Base-by-base conservation (phyloP, 1,140 invertebrate species). In the Charaxes varanes region DNA sequence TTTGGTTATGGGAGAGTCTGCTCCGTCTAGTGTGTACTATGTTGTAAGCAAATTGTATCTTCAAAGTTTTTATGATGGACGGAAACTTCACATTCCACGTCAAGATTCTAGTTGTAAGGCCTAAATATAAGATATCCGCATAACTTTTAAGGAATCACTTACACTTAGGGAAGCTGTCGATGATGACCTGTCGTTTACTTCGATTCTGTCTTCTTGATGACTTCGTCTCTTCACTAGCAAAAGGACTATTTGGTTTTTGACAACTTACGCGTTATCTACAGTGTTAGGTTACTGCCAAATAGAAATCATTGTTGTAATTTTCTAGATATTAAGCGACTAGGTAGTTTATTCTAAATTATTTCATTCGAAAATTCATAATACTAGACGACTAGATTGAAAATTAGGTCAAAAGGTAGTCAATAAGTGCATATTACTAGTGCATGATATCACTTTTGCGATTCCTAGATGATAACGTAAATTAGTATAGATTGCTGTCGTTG, bases 271-370 rank as follows among this genome's bases (percentile, higher is more conserved):
- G 28, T n/a, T 35, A 30, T 27, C 16, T 22, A 22, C 12, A 16
- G 27, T 50, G 47, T 74, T 76, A 79, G 67, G 54, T 74, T 60
- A 82, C 74, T 82, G 78, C 71, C 78, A 82, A 79, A 79, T 79
- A 78, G 61, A 53, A 66, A 56, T 70, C 62, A 57, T 50, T 81
- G 64, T 79, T 71, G 62, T 76, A 69, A 69, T 63, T 44, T 62
- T 69, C 60, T 76, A 80, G 71, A 64, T 54, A 60, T 13, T 80
- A 81, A 76, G 71, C 56, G 55, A 65, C 56, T 62, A 61, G 53
- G 45, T 58, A 56, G 38, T 31, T 62, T 54, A 54, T 53, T 58
- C 41, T 60, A 63, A 58, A 50, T 52, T 52, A 61, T 38, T 51
- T 62, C 53, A 59, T 59, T 71, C 55, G 58, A 57, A 62, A 59